phyloP scores from a whole-genome alignment of 2,888 invertebrate genomes.

The Polydrusus cervinus region DNA sequence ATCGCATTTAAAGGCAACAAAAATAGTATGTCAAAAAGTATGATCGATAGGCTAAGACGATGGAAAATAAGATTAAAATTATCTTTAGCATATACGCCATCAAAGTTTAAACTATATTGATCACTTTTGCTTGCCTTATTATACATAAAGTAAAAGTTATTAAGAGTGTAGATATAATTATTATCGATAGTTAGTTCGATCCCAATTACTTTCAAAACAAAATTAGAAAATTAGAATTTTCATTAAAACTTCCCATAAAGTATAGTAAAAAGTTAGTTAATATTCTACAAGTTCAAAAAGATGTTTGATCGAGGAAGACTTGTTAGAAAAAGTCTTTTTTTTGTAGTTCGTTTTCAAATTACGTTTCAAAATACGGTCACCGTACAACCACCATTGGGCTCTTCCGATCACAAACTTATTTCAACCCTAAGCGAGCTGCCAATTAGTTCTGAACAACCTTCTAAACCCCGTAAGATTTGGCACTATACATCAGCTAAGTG shows the following conservation, averaged over 20 bases:
- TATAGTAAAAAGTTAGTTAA: slow-evolving; percentile 41
- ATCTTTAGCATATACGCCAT: background rate
- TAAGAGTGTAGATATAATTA: slow-evolving; percentile 30
- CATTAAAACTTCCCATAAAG: slow-evolving; percentile 46
- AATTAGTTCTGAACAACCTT: too few relatives aligned
- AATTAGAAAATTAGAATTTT: slow-evolving; percentile 42
- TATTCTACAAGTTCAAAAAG: slow-evolving; percentile 40
- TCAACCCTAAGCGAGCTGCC: too few relatives aligned
- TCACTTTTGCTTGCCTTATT: slow-evolving; percentile 10
- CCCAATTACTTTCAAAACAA: slow-evolving; percentile 37
- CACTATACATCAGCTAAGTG: too few relatives aligned
- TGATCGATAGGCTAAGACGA: background rate
- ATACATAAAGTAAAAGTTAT: slow-evolving; percentile 21
- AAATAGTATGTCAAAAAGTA: background rate
- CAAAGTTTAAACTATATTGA: slow-evolving; percentile 10
- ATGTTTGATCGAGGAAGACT: slow-evolving; percentile 10
- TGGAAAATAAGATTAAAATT: background rate
- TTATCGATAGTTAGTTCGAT: slow-evolving; percentile 30
- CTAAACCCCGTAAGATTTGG: too few relatives aligned
- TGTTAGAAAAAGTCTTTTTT: slow-evolving; percentile 11
- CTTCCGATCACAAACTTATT: too few relatives aligned
- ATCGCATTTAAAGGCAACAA: background rate
- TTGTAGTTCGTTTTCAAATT: too few relatives aligned
- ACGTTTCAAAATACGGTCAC: too few relatives aligned
- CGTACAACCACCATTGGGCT: too few relatives aligned